A percentile compares a stretch with the other conserved stretches of the same genome.
These are phyloP conservation scores for Cataglyphis rosenhaueri DNA, from an alignment of 2,888 invertebrate species.

Conservation along the genomic window DNA sequence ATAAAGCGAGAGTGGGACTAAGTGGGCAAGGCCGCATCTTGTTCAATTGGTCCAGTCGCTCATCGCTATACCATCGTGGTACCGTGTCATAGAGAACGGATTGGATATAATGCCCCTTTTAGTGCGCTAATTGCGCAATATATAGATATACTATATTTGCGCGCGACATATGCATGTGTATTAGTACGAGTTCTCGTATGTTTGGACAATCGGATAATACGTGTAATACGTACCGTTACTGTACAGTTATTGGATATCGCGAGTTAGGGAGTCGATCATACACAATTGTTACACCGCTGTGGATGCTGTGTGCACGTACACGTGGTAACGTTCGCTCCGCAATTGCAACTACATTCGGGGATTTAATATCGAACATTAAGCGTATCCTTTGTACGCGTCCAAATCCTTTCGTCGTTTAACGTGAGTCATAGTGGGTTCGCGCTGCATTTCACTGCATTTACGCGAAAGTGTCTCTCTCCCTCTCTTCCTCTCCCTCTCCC, in stretches of 20 bases:
- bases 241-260: conserved; percentile 3
- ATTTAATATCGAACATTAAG: conserved; percentile 47
- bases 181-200: conserved; percentile 10
- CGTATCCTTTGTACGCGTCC: conserved; percentile 35
- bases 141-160: conserved; percentile 18
- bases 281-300: neutral
- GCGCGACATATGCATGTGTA: neutral
- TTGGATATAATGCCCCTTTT: conserved; percentile 7
- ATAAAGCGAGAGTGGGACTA: conserved; percentile 7
- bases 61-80: conserved; percentile 46
- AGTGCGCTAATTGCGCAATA: conserved; percentile 18
- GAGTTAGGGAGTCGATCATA: neutral
- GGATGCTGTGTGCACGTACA: neutral
- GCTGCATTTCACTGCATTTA: conserved; percentile 47
- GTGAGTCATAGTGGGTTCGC: conserved; percentile 34
- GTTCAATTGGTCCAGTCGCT: neutral
- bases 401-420: conserved; percentile 50
- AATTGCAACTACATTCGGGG: conserved; percentile 10
- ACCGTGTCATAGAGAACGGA: conserved; percentile 46
- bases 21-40: conserved; percentile 15
- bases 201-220: neutral
- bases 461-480: conserved; percentile 2
- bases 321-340: neutral
- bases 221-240: neutral
- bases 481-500: conserved; percentile 12